A percentile compares a stretch with the other conserved stretches of the same genome.
Conservation (phyloP, 2,888 invertebrate genomes). For the Xestia c-nigrum region DNA sequence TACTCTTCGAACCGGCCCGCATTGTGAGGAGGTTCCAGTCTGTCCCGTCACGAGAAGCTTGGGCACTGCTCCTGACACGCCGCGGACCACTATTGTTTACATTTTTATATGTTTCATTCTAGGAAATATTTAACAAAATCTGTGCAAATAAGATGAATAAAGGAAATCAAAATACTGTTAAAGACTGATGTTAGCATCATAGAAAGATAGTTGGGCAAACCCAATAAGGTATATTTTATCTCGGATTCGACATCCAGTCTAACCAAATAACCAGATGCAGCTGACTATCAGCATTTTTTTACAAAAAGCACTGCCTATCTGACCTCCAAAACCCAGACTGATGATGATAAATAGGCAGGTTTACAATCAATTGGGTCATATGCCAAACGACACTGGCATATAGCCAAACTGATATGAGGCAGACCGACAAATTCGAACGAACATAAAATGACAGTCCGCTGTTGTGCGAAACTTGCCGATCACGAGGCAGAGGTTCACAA, state of each 20-base stretch:
- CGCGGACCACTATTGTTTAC: too few species aligned
- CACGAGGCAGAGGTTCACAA: slow-evolving; percentile 19
- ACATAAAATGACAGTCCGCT: slow-evolving; percentile 16
- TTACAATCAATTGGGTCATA: slow-evolving; percentile 8
- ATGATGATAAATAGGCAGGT: not conserved
- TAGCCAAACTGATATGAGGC: slow-evolving; percentile 35
- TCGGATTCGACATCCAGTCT: not conserved
- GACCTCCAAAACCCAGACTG: not conserved
- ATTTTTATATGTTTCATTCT: too few species aligned
- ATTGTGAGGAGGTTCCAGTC: too few species aligned
- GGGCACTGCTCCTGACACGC: too few species aligned
- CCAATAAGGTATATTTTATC: not conserved
- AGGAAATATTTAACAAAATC: too few species aligned
- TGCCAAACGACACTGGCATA: slow-evolving; percentile 32
- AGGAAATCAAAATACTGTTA: too few species aligned
- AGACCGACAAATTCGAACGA: slow-evolving; percentile 12
- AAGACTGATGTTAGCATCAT: too few species aligned
- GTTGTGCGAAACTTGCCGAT: slow-evolving; percentile 15
- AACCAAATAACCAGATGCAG: not conserved
- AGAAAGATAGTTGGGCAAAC: too few species aligned
- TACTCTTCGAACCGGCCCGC: too few species aligned
- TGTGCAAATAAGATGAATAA: too few species aligned
- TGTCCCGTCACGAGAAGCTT: too few species aligned
- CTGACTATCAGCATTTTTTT: not conserved
- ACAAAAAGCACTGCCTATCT: not conserved